Base-by-base conservation (phyloP, 2,888 invertebrate species). In the Zaprionus lineosus region DNA sequence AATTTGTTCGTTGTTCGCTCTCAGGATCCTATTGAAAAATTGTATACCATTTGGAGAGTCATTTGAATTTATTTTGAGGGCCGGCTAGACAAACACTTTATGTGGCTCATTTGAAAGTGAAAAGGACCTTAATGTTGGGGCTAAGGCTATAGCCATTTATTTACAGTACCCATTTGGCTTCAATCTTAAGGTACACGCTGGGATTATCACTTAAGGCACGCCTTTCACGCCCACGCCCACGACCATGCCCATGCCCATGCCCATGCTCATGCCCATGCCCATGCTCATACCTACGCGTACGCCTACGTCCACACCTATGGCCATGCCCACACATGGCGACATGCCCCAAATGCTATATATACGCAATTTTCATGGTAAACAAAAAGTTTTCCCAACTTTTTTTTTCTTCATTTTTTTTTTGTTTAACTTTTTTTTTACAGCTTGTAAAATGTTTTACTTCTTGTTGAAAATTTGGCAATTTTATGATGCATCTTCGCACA, bases 1-100 rank as follows among this genome's bases (percentile, higher is more conserved):
- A 33, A 53, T 34, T 28, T 43, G 14, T n/a, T 60, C 50, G 34
- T 2, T 14, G 33, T 34, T 39, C 46, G 4, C 21, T 3, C 19
- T 5, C 19, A 19, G 39, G 43, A 26, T 52, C 52, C 36, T 50
- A 33, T 53, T 72, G 74, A 74, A 50, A 72, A 56, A 74, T 70
- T 46, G 58, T 33, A 19, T 40, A 52, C 31, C 19, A 64, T 74
- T 57, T 40, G 6, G 34, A 55, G 46, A 31, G 41, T 43, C 39
- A 34, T 63, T 63, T 55, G 51, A 51, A 55, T 58, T 62, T 58
- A 68, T 64, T 46, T 46, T 6, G 14, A 37, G 40, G 33, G 15
- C 5, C 33, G 60, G 48, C 72, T 65, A 65, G 71, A 70, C 71
- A 56, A 53, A 53, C 53, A 69, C 53, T 73, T 72, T 48, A 72